Evolutionary conservation across 2,113 vertebrate species (phyloP), one percentile per base, ranked within the genome.

Genomic region (Ia io): DNA sequence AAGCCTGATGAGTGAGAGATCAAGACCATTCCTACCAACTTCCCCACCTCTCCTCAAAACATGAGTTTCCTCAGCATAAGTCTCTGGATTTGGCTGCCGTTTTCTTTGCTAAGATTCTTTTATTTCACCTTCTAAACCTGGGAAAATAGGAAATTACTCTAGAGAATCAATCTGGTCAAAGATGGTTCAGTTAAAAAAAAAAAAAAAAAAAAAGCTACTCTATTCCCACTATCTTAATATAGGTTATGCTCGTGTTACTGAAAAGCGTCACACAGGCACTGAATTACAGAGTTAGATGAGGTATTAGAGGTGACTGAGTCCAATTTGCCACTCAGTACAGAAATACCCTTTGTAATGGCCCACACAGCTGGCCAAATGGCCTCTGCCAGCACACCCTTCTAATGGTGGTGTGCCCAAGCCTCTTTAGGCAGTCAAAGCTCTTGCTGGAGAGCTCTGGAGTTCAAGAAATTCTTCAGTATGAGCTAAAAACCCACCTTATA

Each of bases 141-240:
- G 40, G 74, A 93, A 92, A 92, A 95, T 9, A 96, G 35, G 59
- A 95, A 90, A 85, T 69, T 90, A 88, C 25, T 95, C 63, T 74
- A 40, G 32, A 93, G 49, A 90, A 61, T 71, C 79, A 93, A 77
- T 78, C 78, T 91, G 44, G 49, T 91, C 47, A 93, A 95, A 95
- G 92, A 95, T 44, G 12, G 35, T 59, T 70, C 47, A 74, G 30
- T 84, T 73, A 20, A 82, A 56, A 85, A 80, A 44, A 56, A 42
- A 83, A 63, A 85, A 18, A n/a, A n/a, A n/a, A n/a, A n/a, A n/a
- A n/a, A n/a, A n/a, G n/a, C 42, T 74, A 93, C 88, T 91, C 13
- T 87, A 17, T 61, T 94, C 59, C 73, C 40, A 84, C 2, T 87
- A 42, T 37, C 61, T 85, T 85, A 88, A 95, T 56, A 70, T 20